A percentile compares a stretch with the other conserved stretches of the same genome.
These are phyloP conservation scores for Podarcis cretensis DNA, from an alignment of 2,113 vertebrate genomes.

Conservation along the genomic window DNA sequence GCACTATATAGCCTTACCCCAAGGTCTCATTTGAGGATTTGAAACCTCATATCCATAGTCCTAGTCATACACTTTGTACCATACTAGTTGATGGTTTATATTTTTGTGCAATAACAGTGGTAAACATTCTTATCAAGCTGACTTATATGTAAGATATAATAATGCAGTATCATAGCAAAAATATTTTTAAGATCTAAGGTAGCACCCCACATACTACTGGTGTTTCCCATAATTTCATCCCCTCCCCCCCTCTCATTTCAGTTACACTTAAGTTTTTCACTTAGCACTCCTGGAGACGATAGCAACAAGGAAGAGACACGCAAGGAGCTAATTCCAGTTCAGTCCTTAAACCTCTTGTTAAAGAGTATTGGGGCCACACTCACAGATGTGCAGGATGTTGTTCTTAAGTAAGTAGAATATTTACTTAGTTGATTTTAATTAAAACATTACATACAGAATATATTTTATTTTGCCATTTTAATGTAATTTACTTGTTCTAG, in stretches of 20 bases:
- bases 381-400: constrained; percentile 90
- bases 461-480: background rate
- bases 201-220: background rate
- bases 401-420: constrained; percentile 85
- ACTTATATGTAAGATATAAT: background rate
- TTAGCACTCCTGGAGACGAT: constrained; percentile 86
- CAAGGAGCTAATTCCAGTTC: constrained; percentile 81
- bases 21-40: background rate
- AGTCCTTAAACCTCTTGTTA: constrained; percentile 86
- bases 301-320: constrained; percentile 77
- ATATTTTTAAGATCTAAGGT: background rate
- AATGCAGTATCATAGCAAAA: background rate
- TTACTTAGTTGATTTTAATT: background rate
- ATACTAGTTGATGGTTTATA: background rate
- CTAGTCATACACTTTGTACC: too few relatives aligned
- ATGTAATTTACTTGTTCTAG: constrained; percentile 65
- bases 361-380: constrained; percentile 92
- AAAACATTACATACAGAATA: background rate
- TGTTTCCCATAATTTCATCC: background rate
- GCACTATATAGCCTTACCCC: background rate
- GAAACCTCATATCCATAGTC: too few relatives aligned
- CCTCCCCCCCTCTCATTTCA: constrained; percentile 59
- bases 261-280: constrained; percentile 91
- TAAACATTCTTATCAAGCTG: background rate
- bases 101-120: background rate